phyloP scores from a whole-genome alignment of 2,888 invertebrate species.

The Lordiphosa andalusiaca region DNA sequence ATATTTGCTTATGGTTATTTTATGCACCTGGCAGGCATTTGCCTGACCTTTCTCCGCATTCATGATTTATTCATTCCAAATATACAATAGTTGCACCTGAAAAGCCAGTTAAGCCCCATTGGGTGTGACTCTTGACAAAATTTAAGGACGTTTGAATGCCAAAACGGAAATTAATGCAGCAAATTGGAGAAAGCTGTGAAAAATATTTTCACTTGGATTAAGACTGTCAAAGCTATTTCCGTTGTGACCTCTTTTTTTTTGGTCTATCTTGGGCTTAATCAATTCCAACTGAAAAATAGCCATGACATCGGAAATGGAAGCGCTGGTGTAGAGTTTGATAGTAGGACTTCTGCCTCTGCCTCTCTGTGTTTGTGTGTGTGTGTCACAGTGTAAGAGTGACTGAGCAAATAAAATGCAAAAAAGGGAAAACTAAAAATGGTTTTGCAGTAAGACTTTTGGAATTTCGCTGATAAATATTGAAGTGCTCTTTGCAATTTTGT shows the following conservation, averaged over 20 bases:
- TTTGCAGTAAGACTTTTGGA: conserved; percentile 26
- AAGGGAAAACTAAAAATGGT: conserved; percentile 13
- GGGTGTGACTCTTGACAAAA: conserved; percentile 3
- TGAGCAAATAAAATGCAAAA: conserved; percentile 34
- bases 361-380: conserved; percentile 4
- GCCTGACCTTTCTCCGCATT: conserved; percentile 2
- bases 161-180: conserved; percentile 45
- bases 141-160: conserved; percentile 6
- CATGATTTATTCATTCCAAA: conserved; percentile 12
- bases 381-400: conserved; percentile 9
- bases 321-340: conserved; percentile 23
- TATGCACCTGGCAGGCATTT: too few relatives aligned
- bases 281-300: conserved; percentile 58
- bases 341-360: not conserved
- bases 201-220: conserved; percentile 41
- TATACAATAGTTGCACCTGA: conserved; percentile 2
- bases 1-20: too few relatives aligned
- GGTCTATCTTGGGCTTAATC: conserved; percentile 50
- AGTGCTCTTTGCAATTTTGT: conserved; percentile 38
- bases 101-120: conserved; percentile 4
- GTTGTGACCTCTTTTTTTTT: conserved; percentile 27
- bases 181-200: conserved; percentile 39
- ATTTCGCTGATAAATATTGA: conserved; percentile 44
- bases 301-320: conserved; percentile 54
- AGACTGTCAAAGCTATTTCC: conserved; percentile 70